Base-by-base conservation (phyloP, 2,113 vertebrate genomes). In the Propithecus coquereli region DNA sequence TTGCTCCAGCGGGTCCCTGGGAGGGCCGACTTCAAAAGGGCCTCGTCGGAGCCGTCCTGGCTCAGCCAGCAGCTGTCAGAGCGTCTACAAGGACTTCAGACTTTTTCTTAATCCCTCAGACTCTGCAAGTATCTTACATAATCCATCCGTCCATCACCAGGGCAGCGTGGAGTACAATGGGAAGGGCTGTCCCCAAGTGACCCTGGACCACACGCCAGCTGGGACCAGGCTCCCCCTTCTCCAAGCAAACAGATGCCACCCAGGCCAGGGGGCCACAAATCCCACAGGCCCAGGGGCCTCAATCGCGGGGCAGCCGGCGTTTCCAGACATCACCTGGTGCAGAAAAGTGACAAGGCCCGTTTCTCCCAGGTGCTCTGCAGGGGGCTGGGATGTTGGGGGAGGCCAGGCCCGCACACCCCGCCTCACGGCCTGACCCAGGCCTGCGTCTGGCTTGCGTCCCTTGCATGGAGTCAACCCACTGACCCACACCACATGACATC, bases 21-120 rank as follows among this genome's bases (percentile, higher is more conserved):
- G 37, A 70, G 32, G 50, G 23, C 68, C 0, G 18, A 63, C 85
- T 57, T 92, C 59, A 16, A 47, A 43, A 52, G 50, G 11, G 25
- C 59, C 25, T 4, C 4, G 4, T n/a, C 1, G 54, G 68, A 47
- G 59, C 32, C 0, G 0, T 14, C 11, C 0, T 0, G 22, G 43
- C 70, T 66, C 66, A 37, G 74, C 57, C 2, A 0, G 45, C 47
- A 59, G 77, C 82, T 23, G 34, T 45, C 76, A 50, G 65, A 10
- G 20, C 4, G 6, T 90, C 93, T 79, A 59, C 2, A 47, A 57
- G 13, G 80, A 70, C 76, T 66, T 86, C 82, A n/a, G 10, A 71
- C 77, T 82, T 84, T 5, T 20, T 16, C 97, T 59, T 86, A 85
- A 80, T 91, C 91, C 83, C 63, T 79, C 93, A 50, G 47, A 22